Base-by-base conservation (phyloP, 2,888 invertebrate genomes). In the Phengaris alcon region DNA sequence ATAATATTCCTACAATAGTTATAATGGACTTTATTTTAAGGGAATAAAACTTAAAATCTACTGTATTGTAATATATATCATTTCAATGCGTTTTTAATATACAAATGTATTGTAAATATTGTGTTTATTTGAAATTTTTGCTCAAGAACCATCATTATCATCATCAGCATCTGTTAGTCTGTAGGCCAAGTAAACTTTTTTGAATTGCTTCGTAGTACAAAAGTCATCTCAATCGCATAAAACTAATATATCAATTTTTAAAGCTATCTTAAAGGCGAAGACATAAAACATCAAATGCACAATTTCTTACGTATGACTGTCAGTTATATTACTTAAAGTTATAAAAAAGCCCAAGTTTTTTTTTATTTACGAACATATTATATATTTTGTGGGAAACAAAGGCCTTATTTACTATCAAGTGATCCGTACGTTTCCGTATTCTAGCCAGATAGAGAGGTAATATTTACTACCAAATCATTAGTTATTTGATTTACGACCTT, bases 51-150 rank as follows among this genome's bases (percentile, higher is more conserved):
- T 44, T 5, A 13, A 64, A 64, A 35, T 64, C 12, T 5, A 5
- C 0, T 69, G 46, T 5, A n/a, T 6, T 8, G 69, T 46, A 70
- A 70, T 51, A 51, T 15, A 48, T 48, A 51, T 69, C 46, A 68
- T 46, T 68, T 69, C 48, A 69, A 69, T 64, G 44, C 64, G 35
- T 44, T 64, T 64, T 64, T 44, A 64, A 64, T 64, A 64, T 12
- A 64, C 64, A 64, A 64, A 64, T 64, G 35, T 64, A 64, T 35
- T 44, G 64, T 44, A 44, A 64, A 64, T 64, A 35, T 64, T 35
- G 64, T 64, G 35, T 64, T 59, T 22, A 64, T 64, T 64, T 64
- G 35, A 35, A 64, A 44, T 44, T 64, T 64, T 13, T 64, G 59
- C 10, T 64, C 10, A 35, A 35, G 64, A 64, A 64, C 6, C 13